phyloP scores from a whole-genome alignment of 2,888 invertebrate species.

The Sepiola atlantica region DNA sequence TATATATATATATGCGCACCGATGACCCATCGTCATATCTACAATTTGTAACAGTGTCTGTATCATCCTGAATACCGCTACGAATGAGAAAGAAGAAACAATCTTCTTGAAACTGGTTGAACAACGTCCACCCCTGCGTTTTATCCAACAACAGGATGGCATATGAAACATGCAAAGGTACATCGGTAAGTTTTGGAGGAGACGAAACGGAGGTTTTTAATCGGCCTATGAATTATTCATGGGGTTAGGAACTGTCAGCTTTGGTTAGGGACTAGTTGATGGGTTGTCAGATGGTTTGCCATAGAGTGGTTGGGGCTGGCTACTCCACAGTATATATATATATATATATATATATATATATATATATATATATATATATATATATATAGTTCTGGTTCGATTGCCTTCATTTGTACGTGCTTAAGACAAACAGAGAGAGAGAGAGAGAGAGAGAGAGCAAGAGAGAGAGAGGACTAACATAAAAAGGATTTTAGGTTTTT shows the following conservation, averaged over 20 bases:
- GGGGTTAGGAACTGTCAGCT: background rate
- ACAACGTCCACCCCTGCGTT: background rate
- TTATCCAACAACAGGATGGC: background rate
- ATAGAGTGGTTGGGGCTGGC: background rate
- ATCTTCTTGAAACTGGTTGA: background rate
- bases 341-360: too few species aligned
- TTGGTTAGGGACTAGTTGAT: background rate
- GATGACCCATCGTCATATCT: background rate
- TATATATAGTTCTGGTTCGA: background rate
- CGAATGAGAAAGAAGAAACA: background rate
- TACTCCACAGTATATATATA: background rate
- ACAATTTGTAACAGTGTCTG: background rate
- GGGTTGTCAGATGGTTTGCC: background rate
- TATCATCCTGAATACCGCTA: background rate
- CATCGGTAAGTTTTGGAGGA: background rate
- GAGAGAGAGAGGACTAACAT: too few species aligned
- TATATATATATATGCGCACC: background rate
- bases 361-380: too few species aligned
- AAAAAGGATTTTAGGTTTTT: too few species aligned
- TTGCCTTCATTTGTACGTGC: background rate
- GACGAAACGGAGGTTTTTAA: background rate
- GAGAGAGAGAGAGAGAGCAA: too few species aligned
- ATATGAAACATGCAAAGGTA: background rate
- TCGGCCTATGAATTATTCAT: background rate
- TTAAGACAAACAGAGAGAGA: background rate